phyloP scores from a whole-genome alignment of 1,140 invertebrate species.

The Acromyrmex heyeri region DNA sequence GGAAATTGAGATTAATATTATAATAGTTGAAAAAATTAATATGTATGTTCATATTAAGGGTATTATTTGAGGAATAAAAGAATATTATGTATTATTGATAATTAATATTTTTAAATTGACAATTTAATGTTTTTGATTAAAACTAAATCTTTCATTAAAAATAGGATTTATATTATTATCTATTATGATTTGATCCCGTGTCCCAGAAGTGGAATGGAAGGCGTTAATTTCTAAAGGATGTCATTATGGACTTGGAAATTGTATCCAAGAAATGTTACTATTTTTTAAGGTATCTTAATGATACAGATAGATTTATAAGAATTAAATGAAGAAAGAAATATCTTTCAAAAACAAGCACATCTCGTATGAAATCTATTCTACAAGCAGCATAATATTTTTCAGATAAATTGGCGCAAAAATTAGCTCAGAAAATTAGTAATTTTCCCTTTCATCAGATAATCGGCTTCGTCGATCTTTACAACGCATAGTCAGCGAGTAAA shows the following conservation, averaged over 20 bases:
- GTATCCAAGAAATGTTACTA: background rate
- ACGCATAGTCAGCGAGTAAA: conserved; percentile 8
- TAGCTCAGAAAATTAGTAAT: background rate
- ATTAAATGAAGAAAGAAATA: background rate
- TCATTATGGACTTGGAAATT: background rate
- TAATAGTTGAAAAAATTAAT: too few relatives aligned
- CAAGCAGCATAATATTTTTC: background rate
- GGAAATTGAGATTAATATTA: too few relatives aligned
- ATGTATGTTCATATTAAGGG: too few relatives aligned
- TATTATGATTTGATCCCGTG: too few relatives aligned
- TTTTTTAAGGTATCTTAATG: background rate
- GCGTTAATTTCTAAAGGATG: background rate
- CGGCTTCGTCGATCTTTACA: conserved; percentile 2
- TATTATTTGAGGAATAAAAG: too few relatives aligned
- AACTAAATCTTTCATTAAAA: too few relatives aligned
- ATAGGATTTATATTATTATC: too few relatives aligned
- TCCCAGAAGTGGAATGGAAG: background rate
- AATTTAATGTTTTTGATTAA: too few relatives aligned
- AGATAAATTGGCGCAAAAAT: background rate
- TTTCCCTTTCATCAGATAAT: background rate
- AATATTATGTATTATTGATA: too few relatives aligned
- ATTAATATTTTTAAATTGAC: too few relatives aligned
- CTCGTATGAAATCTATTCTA: background rate
- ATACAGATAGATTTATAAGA: background rate
- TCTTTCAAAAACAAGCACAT: background rate